Evolutionary conservation across 2,113 vertebrate genomes (phyloP), one percentile per base, ranked within the genome.

Genomic region (Platysternon megacephalum): DNA sequence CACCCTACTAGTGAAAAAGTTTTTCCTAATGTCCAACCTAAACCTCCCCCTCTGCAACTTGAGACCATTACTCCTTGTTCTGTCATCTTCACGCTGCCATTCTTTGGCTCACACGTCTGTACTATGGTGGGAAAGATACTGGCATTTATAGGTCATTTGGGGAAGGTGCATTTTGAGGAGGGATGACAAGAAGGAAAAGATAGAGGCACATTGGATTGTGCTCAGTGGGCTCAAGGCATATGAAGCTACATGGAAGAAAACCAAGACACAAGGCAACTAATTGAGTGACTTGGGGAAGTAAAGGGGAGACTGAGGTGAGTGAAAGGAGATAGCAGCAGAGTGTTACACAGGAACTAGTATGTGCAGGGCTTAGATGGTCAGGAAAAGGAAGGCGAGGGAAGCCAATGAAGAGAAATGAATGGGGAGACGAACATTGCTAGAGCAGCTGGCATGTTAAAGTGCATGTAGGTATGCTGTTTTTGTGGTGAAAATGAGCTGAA

Each of bases 121-220:
- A 4, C 21, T n/a, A 12, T 8, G 11, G 17, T n/a, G 21, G 39
- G 74, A 39, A 28, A 28, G 51, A 39, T 14, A 28, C 21, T 42
- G 21, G 11, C 9, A 39, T 53, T 3, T 5, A 44, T 28, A 44
- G 22, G 42, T 28, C 9, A 44, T 44, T 46, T 42, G n/a, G 42
- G 74, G 19, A 44, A 28, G 39, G 11, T 28, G 42, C 22, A 74
- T 26, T 19, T 22, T 49, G 32, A 22, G 48, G 32, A n/a, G 42
- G 55, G 58, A 46, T 32, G 46, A 58, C 44, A 6, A 42, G 39
- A 83, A 56, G 21, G 32, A 44, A 39, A 82, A 82, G 79, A 7
- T 22, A 0, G 3, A 48, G 9, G 7, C 79, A 19, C 1, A 0
- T 0, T 29, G 48, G 68, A 81, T 74, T 13, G 58, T 5, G 0